Percentiles rank a stretch among this genome's conserved stretches.
Conservation (phyloP, 2,797 vertebrate genomes). For the Gymnocypris eckloni region DNA sequence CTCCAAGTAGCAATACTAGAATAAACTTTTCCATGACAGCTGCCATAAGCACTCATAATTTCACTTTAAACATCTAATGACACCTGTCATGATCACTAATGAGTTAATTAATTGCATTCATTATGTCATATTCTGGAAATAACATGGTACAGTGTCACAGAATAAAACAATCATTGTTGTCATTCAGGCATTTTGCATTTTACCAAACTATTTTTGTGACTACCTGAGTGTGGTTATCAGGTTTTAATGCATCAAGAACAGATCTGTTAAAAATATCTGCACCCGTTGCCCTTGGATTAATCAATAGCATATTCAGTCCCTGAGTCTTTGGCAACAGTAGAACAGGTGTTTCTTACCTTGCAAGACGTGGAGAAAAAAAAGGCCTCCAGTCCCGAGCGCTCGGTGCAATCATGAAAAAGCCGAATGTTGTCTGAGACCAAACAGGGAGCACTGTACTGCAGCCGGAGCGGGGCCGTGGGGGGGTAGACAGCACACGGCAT, state of each 20-base stretch:
- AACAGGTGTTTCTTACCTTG: conserved; percentile 69
- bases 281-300: conserved; percentile 30
- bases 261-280: conserved; percentile 45
- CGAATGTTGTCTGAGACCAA: conserved; percentile 64
- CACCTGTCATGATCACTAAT: conserved; percentile 50
- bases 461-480: conserved; percentile 50
- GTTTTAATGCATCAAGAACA: conserved; percentile 23
- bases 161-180: neutral
- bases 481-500: conserved; percentile 57
- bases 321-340: conserved; percentile 50
- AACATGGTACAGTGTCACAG: neutral
- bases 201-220: neutral
- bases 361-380: conserved; percentile 45
- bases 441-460: conserved; percentile 67
- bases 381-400: conserved; percentile 38
- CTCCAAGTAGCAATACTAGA: conserved; percentile 45
- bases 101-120: neutral
- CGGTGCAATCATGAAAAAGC: conserved; percentile 55
- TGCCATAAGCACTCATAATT: conserved; percentile 58
- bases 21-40: conserved; percentile 61
- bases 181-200: neutral
- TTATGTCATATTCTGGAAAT: conserved; percentile 34
- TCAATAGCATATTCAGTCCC: conserved; percentile 59
- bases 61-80: conserved; percentile 57
- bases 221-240: conserved; percentile 19